Percentiles rank a stretch among this genome's conserved stretches.
These are phyloP conservation scores for Hirundichthys speculiger DNA, from an alignment of 2,113 vertebrate species.

Conservation along the genomic window DNA sequence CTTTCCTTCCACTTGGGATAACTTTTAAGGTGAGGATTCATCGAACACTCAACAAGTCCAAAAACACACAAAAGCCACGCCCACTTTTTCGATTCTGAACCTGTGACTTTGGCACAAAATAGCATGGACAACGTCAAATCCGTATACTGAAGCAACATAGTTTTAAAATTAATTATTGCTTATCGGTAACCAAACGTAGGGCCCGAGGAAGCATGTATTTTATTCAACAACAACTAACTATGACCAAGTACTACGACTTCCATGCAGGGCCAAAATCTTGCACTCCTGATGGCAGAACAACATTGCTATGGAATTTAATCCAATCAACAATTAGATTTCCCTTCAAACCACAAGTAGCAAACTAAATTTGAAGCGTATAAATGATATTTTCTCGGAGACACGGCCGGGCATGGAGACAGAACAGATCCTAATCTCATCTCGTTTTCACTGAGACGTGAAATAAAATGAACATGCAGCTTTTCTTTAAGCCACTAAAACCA, in stretches of 20 bases:
- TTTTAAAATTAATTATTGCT: no score
- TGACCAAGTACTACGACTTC: not conserved
- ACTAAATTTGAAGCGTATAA: conserved; percentile 27
- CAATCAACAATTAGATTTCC: conserved; percentile 30
- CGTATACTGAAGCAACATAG: no score
- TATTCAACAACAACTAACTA: not conserved
- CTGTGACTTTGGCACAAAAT: no score
- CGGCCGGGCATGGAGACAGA: conserved; percentile 3
- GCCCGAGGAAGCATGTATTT: no score
- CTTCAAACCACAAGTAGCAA: conserved; percentile 18
- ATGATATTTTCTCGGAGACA: conserved; percentile 27
- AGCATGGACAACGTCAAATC: no score
- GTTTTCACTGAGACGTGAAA: conserved; percentile 22
- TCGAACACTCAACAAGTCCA: no score
- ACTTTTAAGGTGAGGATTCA: no score
- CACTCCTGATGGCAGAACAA: conserved; percentile 2
- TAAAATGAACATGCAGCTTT: conserved; percentile 7
- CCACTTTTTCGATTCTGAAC: no score
- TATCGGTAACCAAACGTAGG: no score
- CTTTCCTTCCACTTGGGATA: no score
- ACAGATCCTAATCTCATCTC: conserved; percentile 30
- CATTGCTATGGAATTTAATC: conserved; percentile 30
- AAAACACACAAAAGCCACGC: no score
- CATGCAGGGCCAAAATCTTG: not conserved
- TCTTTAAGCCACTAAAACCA: conserved; percentile 8